Conservation (phyloP, 2,797 vertebrate genomes). For the Chloroceryle inda region DNA sequence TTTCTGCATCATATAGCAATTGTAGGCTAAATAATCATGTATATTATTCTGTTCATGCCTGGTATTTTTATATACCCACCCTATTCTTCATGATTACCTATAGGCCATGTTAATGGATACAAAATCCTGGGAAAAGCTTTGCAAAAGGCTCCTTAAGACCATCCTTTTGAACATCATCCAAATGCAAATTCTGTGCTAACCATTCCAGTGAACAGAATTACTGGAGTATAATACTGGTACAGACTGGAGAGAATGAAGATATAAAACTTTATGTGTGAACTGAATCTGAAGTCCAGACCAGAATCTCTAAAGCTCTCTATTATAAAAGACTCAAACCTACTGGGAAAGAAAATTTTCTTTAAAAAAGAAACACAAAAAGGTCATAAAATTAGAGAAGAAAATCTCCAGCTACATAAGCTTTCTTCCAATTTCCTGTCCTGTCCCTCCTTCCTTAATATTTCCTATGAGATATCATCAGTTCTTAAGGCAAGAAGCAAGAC, state of each 20-base stretch:
- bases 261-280: not conserved
- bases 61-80: not conserved
- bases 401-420: not conserved
- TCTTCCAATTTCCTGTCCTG: not conserved
- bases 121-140: not conserved
- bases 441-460: not conserved
- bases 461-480: not conserved
- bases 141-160: not conserved
- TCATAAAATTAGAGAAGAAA: not conserved
- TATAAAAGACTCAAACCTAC: not conserved
- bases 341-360: not conserved
- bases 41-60: not conserved
- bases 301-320: not conserved
- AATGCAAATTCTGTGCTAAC: not conserved
- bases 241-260: not conserved
- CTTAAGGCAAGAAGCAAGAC: not conserved
- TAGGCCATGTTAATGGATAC: not conserved
- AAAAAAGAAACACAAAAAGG: fast-evolving
- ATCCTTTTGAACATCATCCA: not conserved
- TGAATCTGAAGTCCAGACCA: not conserved
- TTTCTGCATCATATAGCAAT: not conserved
- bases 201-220: not conserved
- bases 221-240: not conserved
- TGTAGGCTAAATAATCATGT: not conserved
- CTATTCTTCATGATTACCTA: not conserved